Percentiles rank a stretch among this genome's conserved stretches.
Conservation (phyloP, 2,888 invertebrate genomes). For the Tipula unca region DNA sequence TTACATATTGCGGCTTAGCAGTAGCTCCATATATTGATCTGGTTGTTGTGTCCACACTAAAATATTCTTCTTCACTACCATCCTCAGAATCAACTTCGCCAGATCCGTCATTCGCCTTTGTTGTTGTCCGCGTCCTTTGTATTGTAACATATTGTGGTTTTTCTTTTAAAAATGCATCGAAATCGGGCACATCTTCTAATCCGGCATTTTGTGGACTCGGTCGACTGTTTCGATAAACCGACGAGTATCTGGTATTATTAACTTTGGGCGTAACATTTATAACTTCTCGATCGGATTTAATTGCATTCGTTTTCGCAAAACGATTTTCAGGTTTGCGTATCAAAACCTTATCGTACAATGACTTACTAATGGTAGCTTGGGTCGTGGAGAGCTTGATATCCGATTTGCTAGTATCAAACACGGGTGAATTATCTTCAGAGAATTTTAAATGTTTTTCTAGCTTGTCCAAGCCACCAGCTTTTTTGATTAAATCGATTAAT, state of each 20-base stretch:
- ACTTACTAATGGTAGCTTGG: slow-evolving; percentile 61
- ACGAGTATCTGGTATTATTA: slow-evolving; percentile 44
- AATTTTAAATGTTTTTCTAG: slow-evolving; percentile 65
- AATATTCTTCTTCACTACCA: neutral
- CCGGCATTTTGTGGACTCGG: slow-evolving; percentile 52
- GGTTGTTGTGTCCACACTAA: neutral
- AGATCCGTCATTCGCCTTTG: slow-evolving; percentile 33
- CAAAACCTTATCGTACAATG: slow-evolving; percentile 67
- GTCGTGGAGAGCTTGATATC: slow-evolving; percentile 46
- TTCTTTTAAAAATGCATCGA: slow-evolving; percentile 40
- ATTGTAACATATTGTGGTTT: slow-evolving; percentile 61
- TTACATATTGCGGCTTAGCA: slow-evolving; percentile 57
- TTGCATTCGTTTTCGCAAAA: slow-evolving; percentile 19
- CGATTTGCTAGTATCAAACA: slow-evolving; percentile 41
- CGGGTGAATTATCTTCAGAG: slow-evolving; percentile 47
- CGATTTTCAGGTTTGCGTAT: slow-evolving; percentile 31
- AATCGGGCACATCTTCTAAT: slow-evolving; percentile 39
- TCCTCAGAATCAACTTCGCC: slow-evolving; percentile 30
- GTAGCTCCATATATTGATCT: slow-evolving; percentile 27
- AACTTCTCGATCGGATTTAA: slow-evolving; percentile 21
- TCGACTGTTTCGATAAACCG: slow-evolving; percentile 53
- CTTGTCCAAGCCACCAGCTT: slow-evolving; percentile 84
- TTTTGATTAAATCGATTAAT: slow-evolving; percentile 71
- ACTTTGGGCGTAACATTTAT: slow-evolving; percentile 17
- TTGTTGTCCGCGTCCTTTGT: slow-evolving; percentile 47